Conservation (phyloP, 2,113 vertebrate species). For the Phaethon lepturus region DNA sequence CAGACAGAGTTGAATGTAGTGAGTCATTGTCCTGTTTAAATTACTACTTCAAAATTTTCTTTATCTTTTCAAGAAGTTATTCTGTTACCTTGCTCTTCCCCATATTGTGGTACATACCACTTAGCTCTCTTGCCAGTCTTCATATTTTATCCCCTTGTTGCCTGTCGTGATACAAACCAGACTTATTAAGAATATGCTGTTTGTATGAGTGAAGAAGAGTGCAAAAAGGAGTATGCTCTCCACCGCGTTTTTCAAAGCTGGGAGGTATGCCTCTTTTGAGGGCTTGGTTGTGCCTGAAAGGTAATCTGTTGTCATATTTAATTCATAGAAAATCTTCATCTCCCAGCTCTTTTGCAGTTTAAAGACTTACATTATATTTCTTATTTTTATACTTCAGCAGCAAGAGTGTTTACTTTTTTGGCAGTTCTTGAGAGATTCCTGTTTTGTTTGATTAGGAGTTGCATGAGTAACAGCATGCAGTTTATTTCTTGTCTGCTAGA, state of each 20-base stretch:
- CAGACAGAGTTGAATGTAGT: background rate
- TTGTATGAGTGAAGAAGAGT: background rate
- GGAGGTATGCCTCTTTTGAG: background rate
- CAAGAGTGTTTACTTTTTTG: background rate
- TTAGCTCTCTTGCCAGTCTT: background rate
- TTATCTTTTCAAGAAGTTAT: background rate
- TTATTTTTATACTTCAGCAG: background rate
- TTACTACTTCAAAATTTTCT: background rate
- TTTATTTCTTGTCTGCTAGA: conserved; percentile 20
- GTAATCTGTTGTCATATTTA: background rate
- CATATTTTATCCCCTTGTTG: background rate
- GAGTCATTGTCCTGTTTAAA: background rate
- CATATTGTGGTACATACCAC: background rate
- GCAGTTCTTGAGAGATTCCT: conserved; percentile 14
- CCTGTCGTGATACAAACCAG: background rate
- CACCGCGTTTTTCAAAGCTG: background rate
- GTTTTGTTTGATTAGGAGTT: conserved; percentile 30
- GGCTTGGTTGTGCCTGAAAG: background rate
- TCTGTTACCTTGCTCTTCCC: background rate
- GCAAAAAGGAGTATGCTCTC: accelerated
- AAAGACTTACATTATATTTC: background rate
- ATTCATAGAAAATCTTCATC: background rate
- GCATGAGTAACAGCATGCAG: background rate
- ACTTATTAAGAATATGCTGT: background rate
- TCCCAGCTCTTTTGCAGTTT: background rate